Conservation (phyloP, 2,888 invertebrate genomes). For the Pardosa pseudoannulata region DNA sequence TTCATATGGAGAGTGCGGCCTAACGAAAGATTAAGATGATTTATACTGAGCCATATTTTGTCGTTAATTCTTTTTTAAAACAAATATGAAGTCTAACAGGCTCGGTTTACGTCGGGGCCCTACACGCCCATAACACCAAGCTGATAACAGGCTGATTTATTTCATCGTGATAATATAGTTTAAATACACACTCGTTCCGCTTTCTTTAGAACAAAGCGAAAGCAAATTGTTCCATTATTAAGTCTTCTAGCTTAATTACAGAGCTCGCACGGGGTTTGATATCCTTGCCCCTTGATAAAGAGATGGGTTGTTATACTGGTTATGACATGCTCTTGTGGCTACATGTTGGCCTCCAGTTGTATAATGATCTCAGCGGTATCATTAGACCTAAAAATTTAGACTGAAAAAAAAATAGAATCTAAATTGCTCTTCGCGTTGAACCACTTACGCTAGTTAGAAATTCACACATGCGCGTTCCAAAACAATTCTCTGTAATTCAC, state of each 20-base stretch:
- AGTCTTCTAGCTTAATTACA: not conserved
- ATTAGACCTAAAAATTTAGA: no score
- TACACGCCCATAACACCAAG: not conserved
- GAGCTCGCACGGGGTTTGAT: not conserved
- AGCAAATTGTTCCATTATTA: not conserved
- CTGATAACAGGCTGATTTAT: conserved; percentile 6
- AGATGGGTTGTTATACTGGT: not conserved
- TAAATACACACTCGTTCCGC: not conserved
- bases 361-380: no score
- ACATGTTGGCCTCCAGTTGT: not conserved
- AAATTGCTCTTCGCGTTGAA: no score
- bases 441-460: no score
- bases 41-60: not conserved
- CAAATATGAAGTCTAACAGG: not conserved
- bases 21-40: not conserved
- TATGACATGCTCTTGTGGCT: not conserved
- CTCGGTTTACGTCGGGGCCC: not conserved
- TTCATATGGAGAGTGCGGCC: no score
- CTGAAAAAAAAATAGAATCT: no score
- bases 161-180: conserved; percentile 9
- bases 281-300: not conserved
- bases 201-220: not conserved
- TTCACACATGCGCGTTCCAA: no score
- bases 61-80: not conserved
- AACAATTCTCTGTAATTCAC: no score